Evolutionary conservation across 2,113 vertebrate genomes (phyloP).

Genomic region (Crocuta crocuta): DNA sequence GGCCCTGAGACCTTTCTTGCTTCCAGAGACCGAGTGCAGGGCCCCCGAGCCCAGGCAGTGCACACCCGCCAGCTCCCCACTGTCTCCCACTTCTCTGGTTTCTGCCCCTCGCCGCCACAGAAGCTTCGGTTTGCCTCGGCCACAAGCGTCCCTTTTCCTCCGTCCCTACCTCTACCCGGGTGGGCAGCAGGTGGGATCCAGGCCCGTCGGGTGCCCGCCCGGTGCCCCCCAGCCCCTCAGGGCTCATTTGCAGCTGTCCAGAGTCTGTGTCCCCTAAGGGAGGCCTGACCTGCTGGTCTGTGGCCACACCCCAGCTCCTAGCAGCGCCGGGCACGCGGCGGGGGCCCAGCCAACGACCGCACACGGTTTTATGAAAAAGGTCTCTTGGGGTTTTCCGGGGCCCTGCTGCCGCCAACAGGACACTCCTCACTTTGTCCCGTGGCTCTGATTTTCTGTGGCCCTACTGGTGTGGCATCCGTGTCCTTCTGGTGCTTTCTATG

Average conservation of each 20-base stretch:
- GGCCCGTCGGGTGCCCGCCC: not conserved
- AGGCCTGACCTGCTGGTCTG: not conserved
- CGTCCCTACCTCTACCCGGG: not conserved
- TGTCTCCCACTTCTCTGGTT: rapidly evolving
- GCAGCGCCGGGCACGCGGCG: rapidly evolving
- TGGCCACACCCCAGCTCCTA: not conserved
- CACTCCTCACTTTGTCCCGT: rapidly evolving
- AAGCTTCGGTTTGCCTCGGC: not conserved
- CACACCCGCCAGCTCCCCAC: rapidly evolving
- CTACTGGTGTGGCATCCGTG: rapidly evolving
- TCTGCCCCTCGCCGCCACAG: no score
- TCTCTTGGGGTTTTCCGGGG: no score
- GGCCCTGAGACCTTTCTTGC: not conserved
- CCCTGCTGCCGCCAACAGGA: rapidly evolving
- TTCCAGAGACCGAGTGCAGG: not conserved
- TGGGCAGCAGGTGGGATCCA: not conserved
- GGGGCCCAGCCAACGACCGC: rapidly evolving
- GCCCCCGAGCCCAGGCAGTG: rapidly evolving
- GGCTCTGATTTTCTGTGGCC: not conserved
- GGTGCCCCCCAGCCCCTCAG: rapidly evolving
- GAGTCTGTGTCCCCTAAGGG: rapidly evolving
- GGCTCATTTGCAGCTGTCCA: not conserved
- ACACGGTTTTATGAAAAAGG: not conserved
- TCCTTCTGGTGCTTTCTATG: not conserved
- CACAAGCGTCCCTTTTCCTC: no score